Base-by-base conservation (phyloP, 2,888 invertebrate genomes). In the Oegoconia quadripuncta region DNA sequence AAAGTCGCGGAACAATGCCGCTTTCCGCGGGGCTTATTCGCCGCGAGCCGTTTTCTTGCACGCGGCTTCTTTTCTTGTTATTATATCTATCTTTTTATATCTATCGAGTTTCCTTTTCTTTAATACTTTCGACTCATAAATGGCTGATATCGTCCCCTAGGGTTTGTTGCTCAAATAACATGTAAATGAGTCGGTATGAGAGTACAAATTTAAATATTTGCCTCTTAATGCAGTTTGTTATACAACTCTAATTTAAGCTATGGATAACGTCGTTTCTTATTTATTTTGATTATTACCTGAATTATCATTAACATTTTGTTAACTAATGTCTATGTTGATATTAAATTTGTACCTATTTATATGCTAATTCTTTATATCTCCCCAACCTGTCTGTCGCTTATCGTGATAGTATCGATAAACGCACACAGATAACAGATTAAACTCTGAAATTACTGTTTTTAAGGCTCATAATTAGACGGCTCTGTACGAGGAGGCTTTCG, bases 41-140 rank as follows among this genome's bases (percentile, higher is more conserved):
- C 87, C 84, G 81, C 84, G 74, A 82, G 83, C 83, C 74, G 77
- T 83, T 79, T 79, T 64, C 80, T 78, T 77, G 79, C 76, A 72
- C 71, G 75, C 74, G 74, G 74, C 78, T 79, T 79, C 75, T 75
- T 78, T 74, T 75, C 70, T 78, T 76, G 70, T 80, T 82, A 81
- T 80, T 80, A 78, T 74, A 78, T 73, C 60, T 80, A 75, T 79
- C 72, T 75, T 73, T 81, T 75, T 78, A 77, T 76, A 76, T 77
- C 76, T 79, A 81, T 82, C 64, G 79, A 77, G 75, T 83, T 83
- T 79, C 77, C 79, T 76, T 81, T 83, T 82, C 80, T 83, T 83
- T 87, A 83, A 83, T 87, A 86, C 82, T 84, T 86, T 80, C 75
- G 65, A 82, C 80, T 86, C 84, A 83, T 84, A 87, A 84, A 84